phyloP scores from a whole-genome alignment of 92 coral and sea anemone species.

The Epizoanthus stellaris region DNA sequence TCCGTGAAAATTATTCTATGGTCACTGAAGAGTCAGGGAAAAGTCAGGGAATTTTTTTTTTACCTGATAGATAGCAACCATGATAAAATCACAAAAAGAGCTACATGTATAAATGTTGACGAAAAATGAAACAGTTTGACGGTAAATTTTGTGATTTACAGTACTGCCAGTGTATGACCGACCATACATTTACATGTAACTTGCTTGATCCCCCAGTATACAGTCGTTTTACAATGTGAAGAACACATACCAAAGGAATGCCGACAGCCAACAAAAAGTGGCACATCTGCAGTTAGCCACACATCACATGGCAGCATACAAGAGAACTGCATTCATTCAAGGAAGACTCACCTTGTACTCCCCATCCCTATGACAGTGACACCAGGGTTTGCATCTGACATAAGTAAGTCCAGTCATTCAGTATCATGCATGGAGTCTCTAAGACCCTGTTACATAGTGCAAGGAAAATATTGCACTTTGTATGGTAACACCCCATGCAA shows the following conservation, averaged over 20 bases:
- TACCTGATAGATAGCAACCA: too few relatives aligned
- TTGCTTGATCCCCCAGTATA: constrained; percentile 56
- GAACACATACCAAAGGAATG: constrained; percentile 90
- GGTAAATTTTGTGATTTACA: too few relatives aligned
- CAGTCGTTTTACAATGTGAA: constrained; percentile 92
- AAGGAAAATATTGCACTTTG: not conserved
- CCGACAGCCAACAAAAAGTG: constrained; percentile 62
- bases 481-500: not conserved
- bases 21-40: too few relatives aligned
- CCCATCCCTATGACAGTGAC: constrained; percentile 89
- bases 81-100: too few relatives aligned
- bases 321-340: constrained; percentile 91
- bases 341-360: constrained; percentile 89
- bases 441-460: not conserved
- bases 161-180: too few relatives aligned
- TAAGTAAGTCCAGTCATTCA: constrained; percentile 65
- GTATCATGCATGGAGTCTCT: not conserved
- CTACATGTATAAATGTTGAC: too few relatives aligned
- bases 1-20: too few relatives aligned
- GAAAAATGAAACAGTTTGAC: too few relatives aligned
- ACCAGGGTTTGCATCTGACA: constrained; percentile 92
- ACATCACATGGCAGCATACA: constrained; percentile 82
- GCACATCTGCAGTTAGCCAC: constrained; percentile 61
- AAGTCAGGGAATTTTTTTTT: too few relatives aligned
- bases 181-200: not conserved